Evolutionary conservation across 2,797 vertebrate genomes (phyloP), one percentile per base, ranked within the genome.

Genomic region (Tangara arthus): DNA sequence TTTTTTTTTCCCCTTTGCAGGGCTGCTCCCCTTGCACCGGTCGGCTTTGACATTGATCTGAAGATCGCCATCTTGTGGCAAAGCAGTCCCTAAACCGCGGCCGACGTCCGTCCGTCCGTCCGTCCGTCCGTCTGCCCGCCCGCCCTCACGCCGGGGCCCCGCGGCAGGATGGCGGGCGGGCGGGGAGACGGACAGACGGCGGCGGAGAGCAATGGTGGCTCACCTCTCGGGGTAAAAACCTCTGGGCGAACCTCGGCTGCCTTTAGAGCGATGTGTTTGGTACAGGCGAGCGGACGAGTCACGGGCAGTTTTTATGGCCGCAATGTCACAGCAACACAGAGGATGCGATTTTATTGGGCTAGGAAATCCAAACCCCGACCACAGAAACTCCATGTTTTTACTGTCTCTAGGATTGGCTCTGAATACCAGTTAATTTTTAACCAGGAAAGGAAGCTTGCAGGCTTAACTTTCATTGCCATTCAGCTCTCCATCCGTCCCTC

Each of bases 21-120:
- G 89, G 93, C 95, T 97, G 91, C 55, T 98, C 96, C 89, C 71
- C 90, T 88, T 97, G 97, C 96, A 94, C 98, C 95, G 96, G 97
- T 97, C 99, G 99, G 98, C 98, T 99, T 99, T 99, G 99, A 99
- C 99, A 99, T 99, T 99, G 99, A 99, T 99, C 99, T 98, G 98
- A 98, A 98, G 97, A 97, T 98, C 99, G 99, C 99, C 99, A 98
- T 98, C 99, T 98, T 98, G 99, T 99, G 99, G 99, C 87, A 63
- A 96, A 87, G 73, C 59, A 7, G 66, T 30, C 94, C 78, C 94
- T 83, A 52, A 93, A 87, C 72, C 59, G 3, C 71, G 9, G 13
- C 56, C 26, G 55, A 5, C 57, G 44, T 26, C 49, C 23, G 9
- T 17, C 56, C 19, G 23, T 24, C 56, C 5, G 12, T 1, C 37